Evolutionary conservation across 2,113 vertebrate genomes (phyloP), one percentile per base, ranked within the genome.

Genomic region (Lutjanus erythropterus): DNA sequence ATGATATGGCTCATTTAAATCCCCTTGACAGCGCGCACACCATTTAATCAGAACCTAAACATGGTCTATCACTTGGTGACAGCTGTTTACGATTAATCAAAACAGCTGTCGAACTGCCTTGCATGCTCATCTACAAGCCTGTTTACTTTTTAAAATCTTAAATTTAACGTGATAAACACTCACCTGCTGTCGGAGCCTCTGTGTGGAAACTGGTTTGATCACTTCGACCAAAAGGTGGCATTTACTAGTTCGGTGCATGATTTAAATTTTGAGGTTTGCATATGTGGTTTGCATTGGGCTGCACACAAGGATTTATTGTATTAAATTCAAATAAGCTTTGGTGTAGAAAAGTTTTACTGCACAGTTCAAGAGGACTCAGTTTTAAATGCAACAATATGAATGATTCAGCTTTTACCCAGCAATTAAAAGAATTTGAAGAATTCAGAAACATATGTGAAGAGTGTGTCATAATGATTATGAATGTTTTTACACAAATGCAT

Each of bases 1-100:
- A 67, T 78, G 83, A 90, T 72, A 75, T 6, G 58, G 72, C 61
- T 84, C 81, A 50, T 83, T 88, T 77, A 19, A 84, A 59, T 68
- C 69, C 56, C 47, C 59, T 52, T 35, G 55, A 62, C 67, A 18
- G 46, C 4, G 41, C 71, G 85, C 69, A 84, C 70, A 56, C 46
- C 59, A 23, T 71, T 78, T 41, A 78, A 39, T 75, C 85, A 64
- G 50, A 80, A 4, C 35, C 52, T 49, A 18, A 18, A 42, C 49
- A 21, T 52, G 61, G 35, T 31, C 25, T 56, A 21, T 53, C 65
- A 49, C 67, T 25, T 23, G n/a, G 31, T 64, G 69, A 71, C 58
- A 71, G 35, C 25, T 84, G 81, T 83, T 83, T 85, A 81, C 78
- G 21, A 33, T 53, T 27, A 42, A 83, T 69, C 47, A 75, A 68